A percentile compares a stretch with the other conserved stretches of the same genome.
Conservation (phyloP, 2,888 invertebrate genomes). For the Tyria jacobaeae region DNA sequence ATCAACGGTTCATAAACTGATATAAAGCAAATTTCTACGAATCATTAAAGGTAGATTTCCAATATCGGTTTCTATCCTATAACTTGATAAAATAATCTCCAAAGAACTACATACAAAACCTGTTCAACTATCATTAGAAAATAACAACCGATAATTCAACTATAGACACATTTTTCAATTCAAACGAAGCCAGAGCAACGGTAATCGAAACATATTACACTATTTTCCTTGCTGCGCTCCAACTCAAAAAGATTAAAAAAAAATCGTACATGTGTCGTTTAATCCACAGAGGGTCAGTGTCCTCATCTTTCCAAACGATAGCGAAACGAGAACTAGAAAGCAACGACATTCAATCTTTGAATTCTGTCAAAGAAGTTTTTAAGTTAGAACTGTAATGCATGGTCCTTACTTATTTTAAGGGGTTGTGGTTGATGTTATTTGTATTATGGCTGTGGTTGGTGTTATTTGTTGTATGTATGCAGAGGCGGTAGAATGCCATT, state of each 20-base stretch:
- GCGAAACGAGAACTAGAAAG: slow-evolving; percentile 20
- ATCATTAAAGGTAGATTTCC: background rate
- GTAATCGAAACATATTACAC: slow-evolving; percentile 76
- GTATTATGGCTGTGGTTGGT: no score
- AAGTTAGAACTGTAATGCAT: background rate
- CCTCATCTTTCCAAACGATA: slow-evolving; percentile 31
- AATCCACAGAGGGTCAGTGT: slow-evolving; percentile 27
- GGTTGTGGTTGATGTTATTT: no score
- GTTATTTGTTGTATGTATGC: no score
- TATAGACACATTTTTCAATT: slow-evolving; percentile 68
- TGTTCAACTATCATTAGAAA: slow-evolving; percentile 18
- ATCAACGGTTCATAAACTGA: no score
- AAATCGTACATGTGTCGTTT: slow-evolving; percentile 54
- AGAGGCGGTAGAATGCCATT: no score
- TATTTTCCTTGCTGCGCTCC: slow-evolving; percentile 55
- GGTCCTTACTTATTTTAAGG: no score
- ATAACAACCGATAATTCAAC: slow-evolving; percentile 28
- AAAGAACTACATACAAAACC: slow-evolving; percentile 14
- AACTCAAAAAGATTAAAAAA: slow-evolving; percentile 62
- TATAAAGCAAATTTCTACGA: background rate
- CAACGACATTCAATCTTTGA: background rate
- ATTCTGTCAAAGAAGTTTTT: background rate
- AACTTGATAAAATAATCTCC: background rate
- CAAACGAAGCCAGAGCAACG: slow-evolving; percentile 63
- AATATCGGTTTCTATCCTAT: background rate